A percentile compares a stretch with the other conserved stretches of the same genome.
phyloP scores from a whole-genome alignment of 2,113 vertebrate species.

The Seriola aureovittata region DNA sequence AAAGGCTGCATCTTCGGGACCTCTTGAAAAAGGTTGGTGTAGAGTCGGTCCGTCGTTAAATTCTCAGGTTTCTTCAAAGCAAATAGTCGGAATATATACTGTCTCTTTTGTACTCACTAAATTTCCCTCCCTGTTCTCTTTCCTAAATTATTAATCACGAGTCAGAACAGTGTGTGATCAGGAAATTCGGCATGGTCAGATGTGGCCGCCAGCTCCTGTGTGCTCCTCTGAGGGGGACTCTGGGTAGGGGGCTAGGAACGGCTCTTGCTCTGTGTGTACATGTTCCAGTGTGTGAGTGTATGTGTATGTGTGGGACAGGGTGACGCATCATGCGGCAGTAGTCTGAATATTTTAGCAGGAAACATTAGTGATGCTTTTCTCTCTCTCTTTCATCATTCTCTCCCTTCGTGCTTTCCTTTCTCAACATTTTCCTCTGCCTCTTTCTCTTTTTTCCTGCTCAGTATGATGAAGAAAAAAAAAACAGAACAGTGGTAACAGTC shows the following conservation, averaged over 20 bases:
- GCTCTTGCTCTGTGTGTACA: conserved; percentile 47
- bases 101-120: conserved; percentile 9
- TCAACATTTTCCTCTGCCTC: conserved; percentile 33
- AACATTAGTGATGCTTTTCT: conserved; percentile 78
- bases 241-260: conserved; percentile 28
- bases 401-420: conserved; percentile 36
- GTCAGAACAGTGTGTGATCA: conserved; percentile 57
- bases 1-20: neutral
- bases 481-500: conserved; percentile 22
- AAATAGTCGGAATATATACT: neutral
- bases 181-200: conserved; percentile 74
- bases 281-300: conserved; percentile 51
- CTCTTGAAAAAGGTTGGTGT: neutral
- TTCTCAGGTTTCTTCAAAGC: conserved; percentile 17
- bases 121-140: conserved; percentile 34
- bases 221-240: conserved; percentile 38
- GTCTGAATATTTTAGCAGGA: conserved; percentile 82
- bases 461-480: conserved; percentile 9
- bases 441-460: neutral
- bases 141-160: conserved; percentile 68
- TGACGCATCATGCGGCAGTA: conserved; percentile 80
- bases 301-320: conserved; percentile 61
- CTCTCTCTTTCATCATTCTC: conserved; percentile 71
- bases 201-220: conserved; percentile 45
- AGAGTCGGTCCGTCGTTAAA: neutral